phyloP scores from a whole-genome alignment of 1,140 invertebrate species.

The Drosophila lacteicornis region DNA sequence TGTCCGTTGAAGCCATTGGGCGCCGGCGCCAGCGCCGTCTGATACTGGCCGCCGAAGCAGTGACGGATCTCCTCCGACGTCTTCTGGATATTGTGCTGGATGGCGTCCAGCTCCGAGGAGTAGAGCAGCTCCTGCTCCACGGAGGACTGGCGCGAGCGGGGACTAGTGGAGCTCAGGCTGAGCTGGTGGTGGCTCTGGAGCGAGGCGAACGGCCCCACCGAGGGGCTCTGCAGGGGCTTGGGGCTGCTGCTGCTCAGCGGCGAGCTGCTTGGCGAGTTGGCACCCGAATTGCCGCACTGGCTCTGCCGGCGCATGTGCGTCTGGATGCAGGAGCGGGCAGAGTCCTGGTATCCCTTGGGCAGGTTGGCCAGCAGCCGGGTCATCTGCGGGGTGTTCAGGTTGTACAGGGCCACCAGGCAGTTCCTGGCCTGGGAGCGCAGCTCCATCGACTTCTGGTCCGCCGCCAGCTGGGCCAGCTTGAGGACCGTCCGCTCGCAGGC shows the following conservation, averaged over 20 bases:
- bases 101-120: slow-evolving; percentile 91
- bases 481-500: slow-evolving; percentile 87
- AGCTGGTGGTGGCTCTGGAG: slow-evolving; percentile 70
- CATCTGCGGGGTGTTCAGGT: slow-evolving; percentile 92
- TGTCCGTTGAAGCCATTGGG: slow-evolving; percentile 86
- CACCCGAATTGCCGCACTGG: slow-evolving; percentile 85
- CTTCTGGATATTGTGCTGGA: slow-evolving; percentile 93
- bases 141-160: slow-evolving; percentile 81
- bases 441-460: slow-evolving; percentile 91
- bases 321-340: slow-evolving; percentile 93
- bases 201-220: slow-evolving; percentile 79
- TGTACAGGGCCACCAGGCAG: slow-evolving; percentile 94
- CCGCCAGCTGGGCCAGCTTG: slow-evolving; percentile 88
- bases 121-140: slow-evolving; percentile 88
- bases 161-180: slow-evolving; percentile 80
- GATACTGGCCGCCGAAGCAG: slow-evolving; percentile 87
- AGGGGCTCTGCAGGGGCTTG: slow-evolving; percentile 82
- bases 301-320: slow-evolving; percentile 90
- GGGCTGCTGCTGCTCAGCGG: slow-evolving; percentile 84
- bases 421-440: slow-evolving; percentile 91
- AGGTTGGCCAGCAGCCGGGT: slow-evolving; percentile 93
- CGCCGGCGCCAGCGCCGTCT: slow-evolving; percentile 86
- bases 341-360: slow-evolving; percentile 92
- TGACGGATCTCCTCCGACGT: slow-evolving; percentile 97
- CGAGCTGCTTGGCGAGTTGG: slow-evolving; percentile 80